Evolutionary conservation across 2,113 vertebrate species (phyloP).

Genomic region (Labrus mixtus): DNA sequence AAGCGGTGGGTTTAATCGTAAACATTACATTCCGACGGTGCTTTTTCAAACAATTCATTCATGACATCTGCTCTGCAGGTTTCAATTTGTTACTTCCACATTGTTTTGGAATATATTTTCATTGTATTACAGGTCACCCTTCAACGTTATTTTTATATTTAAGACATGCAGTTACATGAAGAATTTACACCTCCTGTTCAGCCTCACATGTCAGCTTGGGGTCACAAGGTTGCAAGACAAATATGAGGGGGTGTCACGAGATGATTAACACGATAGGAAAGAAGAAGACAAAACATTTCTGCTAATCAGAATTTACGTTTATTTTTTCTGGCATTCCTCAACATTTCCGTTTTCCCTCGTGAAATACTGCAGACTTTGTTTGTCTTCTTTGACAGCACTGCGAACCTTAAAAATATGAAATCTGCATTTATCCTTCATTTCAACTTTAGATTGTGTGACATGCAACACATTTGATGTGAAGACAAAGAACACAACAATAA

Average conservation of each 20-base stretch:
- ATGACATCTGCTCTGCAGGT: neutral
- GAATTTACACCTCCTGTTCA: neutral
- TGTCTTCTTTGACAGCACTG: too few relatives aligned
- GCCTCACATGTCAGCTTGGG: neutral
- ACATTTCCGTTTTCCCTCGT: neutral
- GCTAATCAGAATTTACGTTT: neutral
- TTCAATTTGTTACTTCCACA: neutral
- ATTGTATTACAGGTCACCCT: neutral
- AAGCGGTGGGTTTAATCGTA: neutral
- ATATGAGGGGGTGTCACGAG: neutral
- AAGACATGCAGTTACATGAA: neutral
- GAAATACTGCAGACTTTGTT: neutral
- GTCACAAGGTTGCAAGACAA: neutral
- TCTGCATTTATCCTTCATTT: neutral
- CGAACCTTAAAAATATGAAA: neutral
- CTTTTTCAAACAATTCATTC: neutral
- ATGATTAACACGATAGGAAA: neutral
- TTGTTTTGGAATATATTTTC: neutral
- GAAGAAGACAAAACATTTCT: slow-evolving; percentile 7
- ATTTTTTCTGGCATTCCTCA: neutral
- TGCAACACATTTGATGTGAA: neutral
- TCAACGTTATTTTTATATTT: neutral
- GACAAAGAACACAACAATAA: too few relatives aligned
- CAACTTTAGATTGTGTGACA: neutral
- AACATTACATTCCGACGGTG: neutral